Conservation (phyloP, 2,888 invertebrate species). For the Bellardia bayeri region DNA sequence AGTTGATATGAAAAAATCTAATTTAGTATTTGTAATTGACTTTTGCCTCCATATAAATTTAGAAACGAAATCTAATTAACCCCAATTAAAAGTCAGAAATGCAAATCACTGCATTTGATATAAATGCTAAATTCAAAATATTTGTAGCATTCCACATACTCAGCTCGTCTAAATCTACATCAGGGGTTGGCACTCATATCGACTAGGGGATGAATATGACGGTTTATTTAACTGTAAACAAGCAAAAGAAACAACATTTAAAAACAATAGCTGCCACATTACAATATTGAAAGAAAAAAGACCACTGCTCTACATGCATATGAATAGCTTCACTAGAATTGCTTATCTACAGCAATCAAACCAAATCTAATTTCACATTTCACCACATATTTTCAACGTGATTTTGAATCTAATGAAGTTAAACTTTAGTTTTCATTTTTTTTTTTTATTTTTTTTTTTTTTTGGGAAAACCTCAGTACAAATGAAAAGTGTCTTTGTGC, state of each 20-base stretch:
- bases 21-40: no score
- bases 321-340: background rate
- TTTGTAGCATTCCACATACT: background rate
- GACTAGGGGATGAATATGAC: background rate
- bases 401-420: slow-evolving; percentile 59
- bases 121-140: background rate
- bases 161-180: background rate
- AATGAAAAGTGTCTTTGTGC: slow-evolving; percentile 7
- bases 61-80: slow-evolving; percentile 32
- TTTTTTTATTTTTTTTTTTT: background rate
- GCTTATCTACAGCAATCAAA: background rate
- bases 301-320: background rate
- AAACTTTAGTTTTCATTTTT: background rate
- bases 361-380: slow-evolving; percentile 12
- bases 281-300: background rate
- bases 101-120: background rate
- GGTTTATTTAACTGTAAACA: no score
- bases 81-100: slow-evolving; percentile 15
- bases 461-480: background rate
- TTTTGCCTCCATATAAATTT: background rate
- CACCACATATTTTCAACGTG: slow-evolving; percentile 50
- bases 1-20: no score
- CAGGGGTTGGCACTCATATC: background rate
- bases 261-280: no score
- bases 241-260: no score